Evolutionary conservation across 2,888 invertebrate species (phyloP).

Genomic region (Xestoiulus laeticollis): DNA sequence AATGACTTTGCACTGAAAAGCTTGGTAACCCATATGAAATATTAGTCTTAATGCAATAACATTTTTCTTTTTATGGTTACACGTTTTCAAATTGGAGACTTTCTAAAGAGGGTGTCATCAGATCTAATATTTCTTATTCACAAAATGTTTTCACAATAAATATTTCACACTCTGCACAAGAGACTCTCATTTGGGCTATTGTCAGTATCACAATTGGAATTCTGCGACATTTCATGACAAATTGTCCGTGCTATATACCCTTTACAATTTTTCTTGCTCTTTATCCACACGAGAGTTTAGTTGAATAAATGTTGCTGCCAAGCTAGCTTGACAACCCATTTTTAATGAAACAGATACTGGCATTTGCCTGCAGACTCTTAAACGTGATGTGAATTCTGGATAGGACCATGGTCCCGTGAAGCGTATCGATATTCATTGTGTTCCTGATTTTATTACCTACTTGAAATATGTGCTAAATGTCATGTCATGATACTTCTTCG

Average conservation of each 20-base stretch:
- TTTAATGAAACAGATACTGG: slow-evolving; percentile 22
- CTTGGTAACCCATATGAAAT: neutral
- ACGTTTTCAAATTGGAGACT: neutral
- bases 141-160: neutral
- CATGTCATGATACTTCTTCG: neutral
- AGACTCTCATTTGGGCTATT: slow-evolving; percentile 25
- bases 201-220: slow-evolving; percentile 10
- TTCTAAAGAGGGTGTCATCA: neutral
- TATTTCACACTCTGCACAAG: neutral
- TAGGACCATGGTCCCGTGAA: neutral
- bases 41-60: neutral
- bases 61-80: neutral
- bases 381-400: slow-evolving; percentile 1
- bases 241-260: slow-evolving; percentile 23
- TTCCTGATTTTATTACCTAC: neutral
- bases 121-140: neutral
- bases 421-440: slow-evolving; percentile 33
- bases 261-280: neutral
- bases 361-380: slow-evolving; percentile 10
- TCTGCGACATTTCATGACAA: slow-evolving; percentile 19
- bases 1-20: neutral
- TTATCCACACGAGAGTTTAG: neutral
- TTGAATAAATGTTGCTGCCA: neutral
- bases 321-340: slow-evolving; percentile 21
- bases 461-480: slow-evolving; percentile 1